phyloP scores from a whole-genome alignment of 1,140 invertebrate species.

The Platyura marginata region DNA sequence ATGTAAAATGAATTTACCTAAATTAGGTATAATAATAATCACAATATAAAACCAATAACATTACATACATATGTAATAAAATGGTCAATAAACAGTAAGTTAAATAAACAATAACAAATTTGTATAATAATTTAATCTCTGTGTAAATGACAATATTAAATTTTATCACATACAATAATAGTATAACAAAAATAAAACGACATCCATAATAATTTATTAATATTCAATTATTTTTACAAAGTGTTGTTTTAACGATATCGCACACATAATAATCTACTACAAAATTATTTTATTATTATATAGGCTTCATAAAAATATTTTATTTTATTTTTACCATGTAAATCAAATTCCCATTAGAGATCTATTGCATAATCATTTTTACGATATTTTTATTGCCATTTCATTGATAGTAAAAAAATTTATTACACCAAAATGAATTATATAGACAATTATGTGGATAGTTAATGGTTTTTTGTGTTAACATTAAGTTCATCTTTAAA shows the following conservation, averaged over 20 bases:
- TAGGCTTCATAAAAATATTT: background rate
- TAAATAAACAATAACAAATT: too few relatives aligned
- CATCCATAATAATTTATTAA: too few relatives aligned
- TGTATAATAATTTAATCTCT: too few relatives aligned
- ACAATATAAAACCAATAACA: too few relatives aligned
- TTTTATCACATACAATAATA: too few relatives aligned
- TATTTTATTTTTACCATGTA: background rate
- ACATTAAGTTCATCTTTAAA: too few relatives aligned
- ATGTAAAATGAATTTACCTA: too few relatives aligned
- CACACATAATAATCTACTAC: background rate
- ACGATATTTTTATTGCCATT: conserved; percentile 22
- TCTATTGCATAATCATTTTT: conserved; percentile 14
- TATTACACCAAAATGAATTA: conserved; percentile 22
- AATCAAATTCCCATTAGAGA: background rate
- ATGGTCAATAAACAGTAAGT: too few relatives aligned
- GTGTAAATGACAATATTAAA: too few relatives aligned
- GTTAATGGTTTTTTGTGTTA: background rate
- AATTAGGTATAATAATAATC: too few relatives aligned
- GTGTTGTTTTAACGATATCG: background rate
- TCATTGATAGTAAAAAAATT: conserved; percentile 22
- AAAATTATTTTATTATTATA: background rate
- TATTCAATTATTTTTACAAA: background rate
- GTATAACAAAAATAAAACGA: too few relatives aligned
- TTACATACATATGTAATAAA: too few relatives aligned
- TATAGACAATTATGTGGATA: conserved; percentile 10